Evolutionary conservation across 2,113 vertebrate species (phyloP).

Genomic region (Herpetotheres cachinnans): DNA sequence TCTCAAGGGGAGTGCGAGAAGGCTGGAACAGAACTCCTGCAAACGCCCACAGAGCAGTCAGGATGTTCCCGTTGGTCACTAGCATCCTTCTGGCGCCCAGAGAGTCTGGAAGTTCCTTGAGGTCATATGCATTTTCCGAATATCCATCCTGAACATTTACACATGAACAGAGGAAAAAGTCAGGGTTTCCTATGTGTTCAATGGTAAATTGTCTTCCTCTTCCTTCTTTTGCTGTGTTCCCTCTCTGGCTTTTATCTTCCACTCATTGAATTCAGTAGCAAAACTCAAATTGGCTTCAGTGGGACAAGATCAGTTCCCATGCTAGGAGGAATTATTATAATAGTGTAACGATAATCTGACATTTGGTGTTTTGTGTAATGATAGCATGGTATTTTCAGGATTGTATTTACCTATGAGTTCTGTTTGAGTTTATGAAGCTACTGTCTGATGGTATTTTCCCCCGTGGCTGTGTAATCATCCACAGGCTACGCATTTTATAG

Average conservation of each 20-base stretch:
- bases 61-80: not conserved
- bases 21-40: not conserved
- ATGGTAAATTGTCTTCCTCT: not conserved
- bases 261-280: not conserved
- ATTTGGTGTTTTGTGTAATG: not conserved
- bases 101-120: not conserved
- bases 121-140: not conserved
- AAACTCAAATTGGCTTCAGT: not conserved
- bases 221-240: not conserved
- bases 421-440: not conserved
- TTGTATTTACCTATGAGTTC: not conserved
- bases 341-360: not conserved
- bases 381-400: not conserved
- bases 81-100: not conserved
- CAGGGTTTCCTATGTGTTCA: not conserved
- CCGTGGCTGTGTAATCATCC: not conserved
- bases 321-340: not conserved
- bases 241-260: not conserved
- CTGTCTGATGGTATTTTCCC: not conserved
- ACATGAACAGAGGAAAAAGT: not conserved
- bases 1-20: not conserved
- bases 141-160: not conserved
- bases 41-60: not conserved
- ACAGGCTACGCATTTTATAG: not conserved
- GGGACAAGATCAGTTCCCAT: not conserved